phyloP scores from a whole-genome alignment of 1,140 invertebrate species.

The Trigoniulus corallinus region DNA sequence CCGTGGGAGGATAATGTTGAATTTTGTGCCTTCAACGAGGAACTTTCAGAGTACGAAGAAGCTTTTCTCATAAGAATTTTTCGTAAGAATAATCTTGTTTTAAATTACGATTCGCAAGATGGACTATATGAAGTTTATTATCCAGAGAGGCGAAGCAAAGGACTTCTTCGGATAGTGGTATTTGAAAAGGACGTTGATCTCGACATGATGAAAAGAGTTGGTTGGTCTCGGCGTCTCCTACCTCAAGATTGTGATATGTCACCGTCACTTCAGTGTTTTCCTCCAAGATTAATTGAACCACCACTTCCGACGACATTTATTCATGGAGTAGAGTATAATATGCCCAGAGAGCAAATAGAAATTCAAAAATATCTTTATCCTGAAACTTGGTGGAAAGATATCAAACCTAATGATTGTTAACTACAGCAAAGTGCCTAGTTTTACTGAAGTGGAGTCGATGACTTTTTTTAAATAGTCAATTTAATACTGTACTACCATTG shows the following conservation, averaged over 20 bases:
- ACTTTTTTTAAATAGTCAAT: no score
- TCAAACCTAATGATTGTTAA: constrained; percentile 32
- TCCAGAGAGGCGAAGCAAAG: constrained; percentile 6
- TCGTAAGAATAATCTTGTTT: constrained; percentile 18
- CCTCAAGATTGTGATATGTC: constrained; percentile 37
- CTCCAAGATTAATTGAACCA: constrained; percentile 30
- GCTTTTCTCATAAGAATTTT: constrained; percentile 25
- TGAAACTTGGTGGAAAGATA: constrained; percentile 40
- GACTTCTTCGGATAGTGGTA: constrained; percentile 20
- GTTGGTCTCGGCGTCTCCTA: constrained; percentile 35
- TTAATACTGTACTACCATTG: no score
- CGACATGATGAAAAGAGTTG: constrained; percentile 32
- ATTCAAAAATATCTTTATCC: constrained; percentile 44
- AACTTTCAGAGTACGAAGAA: constrained; percentile 26
- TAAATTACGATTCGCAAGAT: constrained; percentile 27
- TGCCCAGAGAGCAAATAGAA: constrained; percentile 39
- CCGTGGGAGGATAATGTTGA: constrained; percentile 33
- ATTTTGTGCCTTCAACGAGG: constrained; percentile 30
- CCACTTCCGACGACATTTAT: constrained; percentile 34
- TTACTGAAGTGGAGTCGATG: no score
- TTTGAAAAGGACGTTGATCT: constrained; percentile 26
- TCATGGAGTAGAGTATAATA: constrained; percentile 28
- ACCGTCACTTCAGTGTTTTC: constrained; percentile 36
- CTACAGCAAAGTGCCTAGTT: no score
- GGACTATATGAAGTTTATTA: constrained; percentile 24